Percentiles rank a stretch among this genome's conserved stretches.
These are phyloP conservation scores for Turritopsis dohrnii DNA, from an alignment of 30 jellyfish, hydroid and myxozoan species.

Conservation along the genomic window DNA sequence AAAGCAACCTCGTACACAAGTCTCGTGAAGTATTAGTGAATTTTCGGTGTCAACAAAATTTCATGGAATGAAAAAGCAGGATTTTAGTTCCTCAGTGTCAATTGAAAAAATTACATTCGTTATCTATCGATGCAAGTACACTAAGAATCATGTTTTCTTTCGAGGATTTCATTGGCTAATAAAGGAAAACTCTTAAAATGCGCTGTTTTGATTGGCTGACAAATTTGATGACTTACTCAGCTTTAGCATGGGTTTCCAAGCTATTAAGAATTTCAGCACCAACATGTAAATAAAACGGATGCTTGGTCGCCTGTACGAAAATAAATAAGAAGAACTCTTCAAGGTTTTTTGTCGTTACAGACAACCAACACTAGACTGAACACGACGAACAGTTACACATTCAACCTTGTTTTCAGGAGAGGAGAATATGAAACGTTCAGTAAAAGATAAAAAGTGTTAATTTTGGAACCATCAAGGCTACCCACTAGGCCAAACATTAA, in stretches of 20 bases:
- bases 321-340: background rate
- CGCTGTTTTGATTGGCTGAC: too few species aligned
- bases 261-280: conserved; percentile 76
- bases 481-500: too few species aligned
- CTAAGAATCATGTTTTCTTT: too few species aligned
- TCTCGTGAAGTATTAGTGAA: too few species aligned
- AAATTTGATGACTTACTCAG: conserved; percentile 37
- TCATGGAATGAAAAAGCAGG: background rate
- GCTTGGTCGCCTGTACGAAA: conserved; percentile 82
- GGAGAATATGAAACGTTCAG: background rate
- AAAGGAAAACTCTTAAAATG: too few species aligned
- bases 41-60: background rate
- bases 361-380: background rate
- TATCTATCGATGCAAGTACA: too few species aligned
- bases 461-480: too few species aligned
- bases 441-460: background rate
- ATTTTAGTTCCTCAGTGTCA: background rate
- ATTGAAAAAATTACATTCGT: too few species aligned
- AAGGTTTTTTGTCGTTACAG: background rate
- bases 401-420: background rate
- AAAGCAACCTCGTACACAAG: background rate
- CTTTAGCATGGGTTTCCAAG: conserved; percentile 77
- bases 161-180: background rate
- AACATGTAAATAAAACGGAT: conserved; percentile 95
- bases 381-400: too few species aligned